Evolutionary conservation across 1,140 invertebrate genomes (phyloP), one percentile per base, ranked within the genome.

Genomic region (Nylanderia fulva): DNA sequence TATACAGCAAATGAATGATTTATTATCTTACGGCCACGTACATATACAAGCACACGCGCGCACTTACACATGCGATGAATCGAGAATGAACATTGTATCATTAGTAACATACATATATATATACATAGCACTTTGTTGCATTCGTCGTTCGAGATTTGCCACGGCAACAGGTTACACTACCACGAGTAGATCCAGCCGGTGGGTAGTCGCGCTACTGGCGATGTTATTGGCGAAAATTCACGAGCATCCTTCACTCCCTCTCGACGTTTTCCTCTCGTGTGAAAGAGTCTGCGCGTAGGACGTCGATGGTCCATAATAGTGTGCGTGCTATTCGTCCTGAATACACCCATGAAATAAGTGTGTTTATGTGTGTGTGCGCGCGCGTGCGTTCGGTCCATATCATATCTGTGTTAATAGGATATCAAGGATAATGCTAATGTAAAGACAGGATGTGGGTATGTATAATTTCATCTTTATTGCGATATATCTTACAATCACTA

Each of bases 161-260:
- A 45, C 27, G 68, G 52, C 33, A 72, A 83, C 69, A 56, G 63
- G 54, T 42, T 27, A 39, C 68, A n/a, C 42, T 33, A n/a, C 18
- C 18, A 52, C n/a, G 48, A 69, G 66, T 45, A n/a, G 48, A 56
- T n/a, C 48, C 29, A 56, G n/a, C 48, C 64, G 64, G 39, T 56
- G 69, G 68, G 4, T 52, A 54, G 68, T 54, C 68, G n/a, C 52
- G 69, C 48, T 72, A 36, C 69, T 74, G 54, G 76, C 88, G 84
- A 84, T 76, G 79, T 52, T 88, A 91, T 86, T 90, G 89, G 36
- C 74, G 85, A 90, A 91, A 90, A 90, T 90, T 88, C 84, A 88
- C 68, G 76, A 85, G 66, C 63, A 86, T 90, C 83, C 85, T 83
- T 89, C 27, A 54, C 76, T 75, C 85, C 82, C 75, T 71, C 76